Conservation (phyloP, 2,888 invertebrate species). For the Pristionchus japonicus region DNA sequence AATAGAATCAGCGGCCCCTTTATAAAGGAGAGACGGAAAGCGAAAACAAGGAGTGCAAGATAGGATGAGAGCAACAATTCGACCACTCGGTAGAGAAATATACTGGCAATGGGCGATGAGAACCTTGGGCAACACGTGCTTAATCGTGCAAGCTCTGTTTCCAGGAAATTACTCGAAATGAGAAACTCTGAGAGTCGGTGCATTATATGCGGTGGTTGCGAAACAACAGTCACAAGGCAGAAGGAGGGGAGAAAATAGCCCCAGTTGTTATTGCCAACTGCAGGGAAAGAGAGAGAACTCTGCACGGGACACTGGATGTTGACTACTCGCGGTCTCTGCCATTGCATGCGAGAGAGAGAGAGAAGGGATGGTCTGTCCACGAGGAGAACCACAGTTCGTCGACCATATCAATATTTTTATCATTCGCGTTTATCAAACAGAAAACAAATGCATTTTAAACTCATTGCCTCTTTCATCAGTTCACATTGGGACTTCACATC, state of each 20-base stretch:
- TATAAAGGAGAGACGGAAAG: background rate
- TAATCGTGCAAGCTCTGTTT: background rate
- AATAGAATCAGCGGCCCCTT: background rate
- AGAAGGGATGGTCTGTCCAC: background rate
- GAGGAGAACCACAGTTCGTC: background rate
- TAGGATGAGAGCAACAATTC: background rate
- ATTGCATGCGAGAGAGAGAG: background rate
- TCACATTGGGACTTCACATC: background rate
- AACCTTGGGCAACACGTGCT: background rate
- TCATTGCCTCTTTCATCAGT: background rate
- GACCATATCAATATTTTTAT: background rate
- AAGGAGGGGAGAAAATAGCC: background rate
- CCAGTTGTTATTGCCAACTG: background rate
- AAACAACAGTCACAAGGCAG: background rate
- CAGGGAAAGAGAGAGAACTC: background rate
- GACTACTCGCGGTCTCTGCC: background rate
- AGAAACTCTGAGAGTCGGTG: background rate
- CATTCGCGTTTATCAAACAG: background rate
- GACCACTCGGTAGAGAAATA: background rate
- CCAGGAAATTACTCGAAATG: background rate
- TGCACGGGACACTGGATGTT: constrained; percentile 7
- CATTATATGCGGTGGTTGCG: no score
- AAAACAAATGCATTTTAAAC: background rate
- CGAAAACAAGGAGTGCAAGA: background rate
- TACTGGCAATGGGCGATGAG: background rate